phyloP scores from a whole-genome alignment of 1,140 invertebrate species.

The Listronotus bonariensis region DNA sequence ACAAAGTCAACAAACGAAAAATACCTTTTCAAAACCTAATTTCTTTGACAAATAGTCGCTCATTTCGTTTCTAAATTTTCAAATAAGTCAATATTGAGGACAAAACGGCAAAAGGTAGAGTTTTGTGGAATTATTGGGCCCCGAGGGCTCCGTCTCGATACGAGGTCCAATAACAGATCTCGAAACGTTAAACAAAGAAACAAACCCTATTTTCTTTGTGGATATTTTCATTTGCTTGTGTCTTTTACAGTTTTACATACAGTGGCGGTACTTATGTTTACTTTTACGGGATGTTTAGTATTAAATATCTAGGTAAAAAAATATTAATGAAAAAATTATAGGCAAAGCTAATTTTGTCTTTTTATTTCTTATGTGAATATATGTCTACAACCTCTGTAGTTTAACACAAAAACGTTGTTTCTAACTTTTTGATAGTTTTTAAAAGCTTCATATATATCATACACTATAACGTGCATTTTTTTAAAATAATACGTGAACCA shows the following conservation, averaged over 20 bases:
- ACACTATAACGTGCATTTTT: no score
- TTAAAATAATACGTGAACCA: no score
- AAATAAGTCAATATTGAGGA: constrained; percentile 24
- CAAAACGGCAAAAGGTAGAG: constrained; percentile 11
- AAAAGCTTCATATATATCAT: neutral
- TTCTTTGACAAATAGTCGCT: neutral
- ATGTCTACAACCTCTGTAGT: no score
- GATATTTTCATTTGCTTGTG: constrained; percentile 18
- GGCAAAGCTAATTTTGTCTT: no score
- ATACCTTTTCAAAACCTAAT: no score
- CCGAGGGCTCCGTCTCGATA: constrained; percentile 17
- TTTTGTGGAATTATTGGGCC: constrained; percentile 24
- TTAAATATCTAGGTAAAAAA: no score
- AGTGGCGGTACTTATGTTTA: no score
- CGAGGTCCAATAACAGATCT: constrained; percentile 18
- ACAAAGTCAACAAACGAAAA: no score
- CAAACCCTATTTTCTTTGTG: constrained; percentile 23
- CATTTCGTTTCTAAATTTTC: neutral
- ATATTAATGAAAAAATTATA: no score
- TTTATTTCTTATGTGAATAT: no score
- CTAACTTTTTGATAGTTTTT: neutral
- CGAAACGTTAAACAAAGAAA: constrained; percentile 18
- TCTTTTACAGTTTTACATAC: no score
- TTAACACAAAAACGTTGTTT: neutral
- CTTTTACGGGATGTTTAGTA: no score